Conservation (phyloP, 2,888 invertebrate genomes). For the Papilio elwesi region DNA sequence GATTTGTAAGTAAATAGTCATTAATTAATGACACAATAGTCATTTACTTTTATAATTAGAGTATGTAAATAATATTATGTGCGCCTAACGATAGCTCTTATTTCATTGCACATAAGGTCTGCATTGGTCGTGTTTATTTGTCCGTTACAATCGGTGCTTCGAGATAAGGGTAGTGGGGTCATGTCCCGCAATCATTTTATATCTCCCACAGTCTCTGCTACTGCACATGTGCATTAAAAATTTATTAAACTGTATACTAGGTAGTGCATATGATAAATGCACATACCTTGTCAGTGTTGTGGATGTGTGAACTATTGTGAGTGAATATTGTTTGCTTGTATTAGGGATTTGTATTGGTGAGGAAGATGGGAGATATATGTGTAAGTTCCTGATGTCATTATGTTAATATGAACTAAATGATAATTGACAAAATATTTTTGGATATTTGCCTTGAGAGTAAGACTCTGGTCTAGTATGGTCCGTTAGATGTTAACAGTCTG, state of each 20-base stretch:
- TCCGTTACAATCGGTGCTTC: conserved; percentile 38
- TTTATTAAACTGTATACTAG: neutral
- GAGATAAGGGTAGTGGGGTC: conserved; percentile 46
- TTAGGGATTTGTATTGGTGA: neutral
- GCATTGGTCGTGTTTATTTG: conserved; percentile 33
- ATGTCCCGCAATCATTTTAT: conserved; percentile 13
- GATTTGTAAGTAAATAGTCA: neutral
- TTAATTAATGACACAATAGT: conserved; percentile 26
- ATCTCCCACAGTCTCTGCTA: conserved; percentile 15
- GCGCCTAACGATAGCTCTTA: conserved; percentile 6
- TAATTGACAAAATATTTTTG: too few relatives aligned
- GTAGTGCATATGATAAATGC: neutral
- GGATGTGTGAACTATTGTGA: conserved; percentile 13
- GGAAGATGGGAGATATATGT: conserved; percentile 59
- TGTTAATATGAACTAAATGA: neutral
- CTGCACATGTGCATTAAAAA: neutral
- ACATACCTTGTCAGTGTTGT: neutral
- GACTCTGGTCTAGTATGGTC: too few relatives aligned
- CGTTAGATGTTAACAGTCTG: too few relatives aligned
- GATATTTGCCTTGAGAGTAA: too few relatives aligned
- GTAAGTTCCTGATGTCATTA: conserved; percentile 50
- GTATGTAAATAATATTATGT: conserved; percentile 13
- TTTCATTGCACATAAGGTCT: neutral
- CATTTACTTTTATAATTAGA: conserved; percentile 20
- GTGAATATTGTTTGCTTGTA: conserved; percentile 14